Base-by-base conservation (phyloP, 2,888 invertebrate species). In the Andricus curvator region DNA sequence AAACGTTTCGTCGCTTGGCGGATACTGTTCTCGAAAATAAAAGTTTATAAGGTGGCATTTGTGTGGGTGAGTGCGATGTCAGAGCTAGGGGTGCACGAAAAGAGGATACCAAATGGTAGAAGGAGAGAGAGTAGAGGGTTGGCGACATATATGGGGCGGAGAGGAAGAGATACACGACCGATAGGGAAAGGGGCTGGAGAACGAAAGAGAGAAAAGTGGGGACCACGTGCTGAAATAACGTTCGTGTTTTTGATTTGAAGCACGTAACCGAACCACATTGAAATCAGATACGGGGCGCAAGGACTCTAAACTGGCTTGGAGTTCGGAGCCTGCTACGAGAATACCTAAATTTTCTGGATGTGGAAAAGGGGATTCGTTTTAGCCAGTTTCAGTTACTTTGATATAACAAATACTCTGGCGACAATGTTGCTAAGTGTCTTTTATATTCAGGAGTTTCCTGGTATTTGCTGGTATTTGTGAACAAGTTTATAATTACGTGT, bases 191-290 rank as follows among this genome's bases (percentile, higher is more conserved):
- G 74, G 41, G 64, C 60, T 74, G 66, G 68, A 70, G 44, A 60
- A 80, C 48, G 64, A 74, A 77, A 82, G 78, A 77, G 85, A 86
- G 87, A 88, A 86, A 88, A 89, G 88, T 87, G 86, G 84, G 83
- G 85, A 86, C 85, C 89, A 88, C 90, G 89, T 90, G 90, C 87
- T 84, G 86, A 87, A 88, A 88, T 89, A 89, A 88, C 86, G 87
- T 87, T 87, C 85, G 87, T 91, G 89, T 90, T 91, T 91, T 89
- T 91, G 88, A 91, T 91, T 91, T 89, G 88, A 87, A 86, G 89
- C 91, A 91, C 91, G 91, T 91, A 91, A 90, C 87, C 86, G 89
- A 90, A 89, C 88, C 89, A 89, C 90, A 90, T 91, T 91, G 91
- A 91, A 91, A 91, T 91, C 90, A 88, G 89, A 91, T 89, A 89